Base-by-base conservation (phyloP, 2,797 vertebrate species). In the Glyptemys insculpta region DNA sequence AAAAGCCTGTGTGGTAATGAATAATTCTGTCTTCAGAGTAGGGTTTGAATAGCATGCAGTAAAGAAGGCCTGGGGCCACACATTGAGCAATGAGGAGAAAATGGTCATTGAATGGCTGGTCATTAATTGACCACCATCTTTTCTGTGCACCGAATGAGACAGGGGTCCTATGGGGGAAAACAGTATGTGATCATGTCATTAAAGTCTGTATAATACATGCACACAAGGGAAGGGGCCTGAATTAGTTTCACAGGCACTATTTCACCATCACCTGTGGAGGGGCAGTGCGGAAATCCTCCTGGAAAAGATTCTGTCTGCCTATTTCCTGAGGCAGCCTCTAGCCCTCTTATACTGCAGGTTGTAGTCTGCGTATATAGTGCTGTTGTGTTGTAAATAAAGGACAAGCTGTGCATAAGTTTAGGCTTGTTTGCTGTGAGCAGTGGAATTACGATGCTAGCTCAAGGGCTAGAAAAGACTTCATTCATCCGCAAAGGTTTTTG, bases 21-120 rank as follows among this genome's bases (percentile, higher is more conserved):
- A 23, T 9, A 44, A 3, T 89, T 82, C 53, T 47, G 11, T 52
- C 92, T 95, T 88, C 80, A 59, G 47, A 88, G 41, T 7, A 65
- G 29, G 29, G 50, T 94, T 93, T 90, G 82, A 65, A 54, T 49
- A 83, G 37, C 3, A 3, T 50, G 1, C 29, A 49, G 6, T 56
- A 21, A 82, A 80, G 50, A 92, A 59, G 85, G 27, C 14, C 31
- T 47, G 80, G n/a, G 86, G 11, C n/a, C 6, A 89, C 4, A 65
- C 34, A 44, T 1, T 68, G 72, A 83, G 37, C 65, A 37, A 52
- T 85, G 52, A 88, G 44, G 78, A 83, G 81, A 72, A 90, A 72
- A 56, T 68, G 15, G 27, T 59, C 57, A 68, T 68, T 68, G 65
- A 37, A 68, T 37, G 34, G n/a, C 19, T 68, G 5, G n/a, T 68